Evolutionary conservation across 2,113 vertebrate genomes (phyloP), one percentile per base, ranked within the genome.

Genomic region (Cyprinodon tularosa): DNA sequence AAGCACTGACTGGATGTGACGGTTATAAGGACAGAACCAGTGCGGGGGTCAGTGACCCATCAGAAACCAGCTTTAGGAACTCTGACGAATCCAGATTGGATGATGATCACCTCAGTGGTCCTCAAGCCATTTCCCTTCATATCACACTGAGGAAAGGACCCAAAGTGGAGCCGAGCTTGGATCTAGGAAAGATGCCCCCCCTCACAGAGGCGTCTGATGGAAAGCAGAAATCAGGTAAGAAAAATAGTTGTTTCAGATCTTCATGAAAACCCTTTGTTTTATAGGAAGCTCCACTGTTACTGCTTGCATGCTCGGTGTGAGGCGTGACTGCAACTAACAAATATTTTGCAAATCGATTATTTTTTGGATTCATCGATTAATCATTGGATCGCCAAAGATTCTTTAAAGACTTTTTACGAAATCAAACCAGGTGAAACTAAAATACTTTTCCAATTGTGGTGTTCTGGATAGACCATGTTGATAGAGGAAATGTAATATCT

Each of bases 61-160:
- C 15, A 53, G 72, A 66, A 36, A 0, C 1, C 62, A 63, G 36
- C 14, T 29, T 2, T 29, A 45, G 29, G 2, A 22, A 8, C 68
- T 13, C 36, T 38, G 72, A 73, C n/a, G 45, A 67, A 29, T 29
- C 42, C 36, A 64, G 36, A 68, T 67, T 3, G 0, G 53, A 71
- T 1, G 65, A 65, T 0, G 88, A 89, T 53, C 17, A 20, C 50
- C 72, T 85, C 17, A 90, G 94, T 0, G 89, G 92, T 0, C 91
- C 93, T 2, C 92, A 80, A 13, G 92, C 90, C 63, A 88, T 93
- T 42, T 78, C 93, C 15, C 45, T 94, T 45, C 92, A 95, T 64
- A 67, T 78, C 50, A 76, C 81, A 5, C 77, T 77, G 71, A 91
- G 76, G 62, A 45, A 76, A 53, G 82, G 65, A 63, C 3, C 40